Evolutionary conservation across 92 coral and sea anemone species (phyloP).

Genomic region (Zoanthus solanderi): DNA sequence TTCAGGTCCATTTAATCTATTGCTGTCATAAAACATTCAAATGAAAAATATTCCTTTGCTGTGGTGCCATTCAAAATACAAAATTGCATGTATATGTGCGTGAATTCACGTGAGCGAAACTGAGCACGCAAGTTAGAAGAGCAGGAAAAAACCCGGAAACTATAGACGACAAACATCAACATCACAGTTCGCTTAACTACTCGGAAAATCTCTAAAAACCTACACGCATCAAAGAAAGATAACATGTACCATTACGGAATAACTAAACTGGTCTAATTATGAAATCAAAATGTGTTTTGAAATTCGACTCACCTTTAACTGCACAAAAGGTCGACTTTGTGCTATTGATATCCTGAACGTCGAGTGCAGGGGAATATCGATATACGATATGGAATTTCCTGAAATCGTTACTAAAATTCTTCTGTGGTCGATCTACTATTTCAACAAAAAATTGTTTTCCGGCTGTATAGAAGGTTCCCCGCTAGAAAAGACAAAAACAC

Average conservation of each 20-base stretch:
- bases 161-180: not conserved
- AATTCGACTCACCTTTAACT: conserved; percentile 67
- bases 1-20: not conserved
- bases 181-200: not conserved
- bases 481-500: conserved; percentile 61
- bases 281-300: conserved; percentile 49
- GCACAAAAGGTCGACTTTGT: conserved; percentile 71
- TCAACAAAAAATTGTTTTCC: conserved; percentile 81
- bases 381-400: conserved; percentile 84
- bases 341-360: conserved; percentile 38
- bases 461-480: conserved; percentile 82
- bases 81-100: conserved; percentile 32
- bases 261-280: not conserved
- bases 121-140: not conserved
- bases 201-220: not conserved
- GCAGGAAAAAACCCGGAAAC: conserved; percentile 3
- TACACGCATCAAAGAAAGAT: not conserved
- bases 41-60: not conserved
- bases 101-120: conserved; percentile 35
- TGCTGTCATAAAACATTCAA: not conserved
- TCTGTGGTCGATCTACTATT: conserved; percentile 54
- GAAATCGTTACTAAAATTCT: conserved; percentile 55
- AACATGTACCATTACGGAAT: not conserved
- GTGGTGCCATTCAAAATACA: not conserved
- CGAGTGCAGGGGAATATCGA: conserved; percentile 66